Base-by-base conservation (phyloP, 1,140 invertebrate genomes). In the Augochlora pura region DNA sequence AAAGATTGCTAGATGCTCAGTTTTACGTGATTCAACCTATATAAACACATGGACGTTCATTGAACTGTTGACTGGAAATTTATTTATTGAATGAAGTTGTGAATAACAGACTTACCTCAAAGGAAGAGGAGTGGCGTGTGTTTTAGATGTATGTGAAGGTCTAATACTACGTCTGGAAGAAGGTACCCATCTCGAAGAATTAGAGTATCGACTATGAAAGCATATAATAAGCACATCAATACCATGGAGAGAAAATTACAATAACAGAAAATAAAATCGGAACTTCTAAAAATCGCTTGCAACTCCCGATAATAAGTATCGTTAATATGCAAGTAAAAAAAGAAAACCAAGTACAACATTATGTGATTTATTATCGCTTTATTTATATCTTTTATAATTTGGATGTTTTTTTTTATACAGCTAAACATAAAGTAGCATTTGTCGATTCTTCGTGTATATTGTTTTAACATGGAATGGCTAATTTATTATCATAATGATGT, bases 171-270 rank as follows among this genome's bases (percentile, higher is more conserved):
- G 86, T 81, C 85, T 89, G 71, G 91, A 16, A 71, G 81, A 74
- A 60, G 86, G 76, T 85, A 80, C 64, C 81, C 83, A 81, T 87
- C 85, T 89, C 52, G 87, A 84, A 38, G 84, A 86, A 86, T 82
- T 91, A 88, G 80, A 80, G 69, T 88, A 88, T 71, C 82, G 84
- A 87, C 87, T 91, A 91, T 86, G 87, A 88, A 86, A 89, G 76
- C 76, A 88, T 23, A 85, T 76, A 80, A 86, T 46, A 85, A 84
- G 42, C 72, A 70, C 38, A 84, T 80, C 69, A 88, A 78, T 70
- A 74, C 86, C 80, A 87, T 70, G 77, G 66, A 84, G 79, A 74
- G 69, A 59, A 75, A 78, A 80, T 23, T 23, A 68, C 25, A 60
- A 72, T n/a, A 23, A 14, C 16, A 54, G 2, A 38, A 73, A 42